phyloP scores from a whole-genome alignment of 2,797 vertebrate species.

The Simalia tracyae region DNA sequence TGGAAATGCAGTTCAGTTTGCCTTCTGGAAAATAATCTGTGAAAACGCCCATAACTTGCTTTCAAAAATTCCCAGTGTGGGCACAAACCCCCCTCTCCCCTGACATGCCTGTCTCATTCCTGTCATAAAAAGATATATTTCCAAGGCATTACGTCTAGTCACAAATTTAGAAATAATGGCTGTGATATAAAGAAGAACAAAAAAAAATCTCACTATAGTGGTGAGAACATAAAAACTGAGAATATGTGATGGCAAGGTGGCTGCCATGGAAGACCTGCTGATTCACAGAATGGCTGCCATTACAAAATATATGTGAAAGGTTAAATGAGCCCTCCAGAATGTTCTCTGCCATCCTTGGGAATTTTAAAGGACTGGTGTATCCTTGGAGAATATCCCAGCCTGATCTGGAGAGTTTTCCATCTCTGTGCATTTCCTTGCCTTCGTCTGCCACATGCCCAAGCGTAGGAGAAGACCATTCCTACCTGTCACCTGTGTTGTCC shows the following conservation, averaged over 20 bases:
- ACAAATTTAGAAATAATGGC: not conserved
- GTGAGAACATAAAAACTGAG: not conserved
- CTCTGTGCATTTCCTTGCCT: too few species aligned
- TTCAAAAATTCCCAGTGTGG: not conserved
- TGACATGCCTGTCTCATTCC: not conserved
- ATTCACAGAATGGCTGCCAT: not conserved
- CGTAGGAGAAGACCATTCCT: not conserved
- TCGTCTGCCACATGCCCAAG: too few species aligned
- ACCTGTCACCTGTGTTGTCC: not conserved
- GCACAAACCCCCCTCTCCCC: not conserved
- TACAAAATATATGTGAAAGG: not conserved
- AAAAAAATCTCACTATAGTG: not conserved
- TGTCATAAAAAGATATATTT: not conserved
- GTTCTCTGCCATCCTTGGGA: not conserved
- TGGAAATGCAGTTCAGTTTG: not conserved
- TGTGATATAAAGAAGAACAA: not conserved
- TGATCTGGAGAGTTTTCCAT: not conserved
- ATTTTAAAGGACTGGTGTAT: not conserved
- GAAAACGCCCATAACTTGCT: not conserved
- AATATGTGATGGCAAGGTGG: not conserved
- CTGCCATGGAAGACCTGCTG: not conserved
- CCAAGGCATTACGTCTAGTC: not conserved
- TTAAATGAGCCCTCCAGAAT: not conserved
- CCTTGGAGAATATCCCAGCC: not conserved
- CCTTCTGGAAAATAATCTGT: not conserved